Evolutionary conservation across 2,888 invertebrate species (phyloP), one percentile per base, ranked within the genome.

Genomic region (Dasysyrphus albostriatus): DNA sequence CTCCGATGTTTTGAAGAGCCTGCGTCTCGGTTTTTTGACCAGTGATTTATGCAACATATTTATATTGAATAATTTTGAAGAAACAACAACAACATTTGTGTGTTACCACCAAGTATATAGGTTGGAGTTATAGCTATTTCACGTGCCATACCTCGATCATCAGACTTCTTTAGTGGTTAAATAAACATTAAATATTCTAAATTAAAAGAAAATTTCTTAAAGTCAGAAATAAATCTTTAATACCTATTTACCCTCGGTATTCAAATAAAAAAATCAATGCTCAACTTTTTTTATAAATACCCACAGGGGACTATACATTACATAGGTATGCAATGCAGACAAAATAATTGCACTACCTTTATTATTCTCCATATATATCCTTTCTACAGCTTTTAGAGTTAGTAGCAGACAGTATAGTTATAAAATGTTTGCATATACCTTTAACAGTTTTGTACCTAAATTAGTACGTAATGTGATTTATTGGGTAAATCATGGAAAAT

Each of bases 391-490:
- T 58, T 5, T 37, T 12, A 5, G 0, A 6, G 32, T 19, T 19
- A 24, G 5, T 9, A 12, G 19, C 39, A 24, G 42, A 42, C 14
- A 44, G 44, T 7, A n/a, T 44, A 7, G 14, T 19, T 63, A 24
- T 14, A 63, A 63, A 14, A 14, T 24, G 42, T 67, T n/a, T 34
- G 14, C 14, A 54, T 5, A 47, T 49, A 65, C 32, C 49, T 67
- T 49, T 67, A 69, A 54, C 69, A 69, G 69, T 69, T 69, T 69
- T 69, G 54, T 69, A 54, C 58, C 47, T 72, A 72, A 72, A 72
- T 72, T 72, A 72, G 58, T 59, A 39, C 72, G 58, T 72, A 72
- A 72, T 72, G 58, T 72, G 72, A 72, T 72, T 72, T 72, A 72
- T 72, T 72, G 72, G 72, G 44, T 72, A 72, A 72, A 72, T 72